These are phyloP conservation scores for Ceratina japonica DNA, from an alignment of 1,140 invertebrate genomes.

Conservation along the genomic window DNA sequence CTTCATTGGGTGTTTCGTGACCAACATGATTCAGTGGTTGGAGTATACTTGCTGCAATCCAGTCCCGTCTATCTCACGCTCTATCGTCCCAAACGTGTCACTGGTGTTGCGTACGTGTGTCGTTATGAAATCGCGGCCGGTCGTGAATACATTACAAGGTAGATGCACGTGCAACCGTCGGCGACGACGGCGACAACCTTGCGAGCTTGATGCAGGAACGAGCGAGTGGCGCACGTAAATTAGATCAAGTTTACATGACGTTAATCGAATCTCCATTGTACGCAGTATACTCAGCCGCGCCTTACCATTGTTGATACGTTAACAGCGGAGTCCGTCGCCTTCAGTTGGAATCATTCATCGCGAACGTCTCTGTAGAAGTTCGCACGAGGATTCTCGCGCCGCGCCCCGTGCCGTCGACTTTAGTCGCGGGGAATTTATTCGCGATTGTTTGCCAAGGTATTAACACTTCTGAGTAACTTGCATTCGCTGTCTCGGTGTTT, in stretches of 20 bases:
- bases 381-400: neutral
- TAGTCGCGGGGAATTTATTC: constrained; percentile 13
- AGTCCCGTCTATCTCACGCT: constrained; percentile 17
- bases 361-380: neutral
- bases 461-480: neutral
- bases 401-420: no score
- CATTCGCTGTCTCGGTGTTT: neutral
- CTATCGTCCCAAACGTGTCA: constrained; percentile 22
- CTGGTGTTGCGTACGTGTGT: constrained; percentile 29
- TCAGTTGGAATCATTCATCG: neutral
- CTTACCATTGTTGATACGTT: no score
- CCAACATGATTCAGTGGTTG: constrained; percentile 41
- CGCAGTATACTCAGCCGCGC: neutral
- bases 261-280: constrained; percentile 43
- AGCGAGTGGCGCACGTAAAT: constrained; percentile 17
- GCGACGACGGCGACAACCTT: neutral
- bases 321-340: neutral
- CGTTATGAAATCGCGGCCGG: constrained; percentile 39
- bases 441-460: constrained; percentile 17
- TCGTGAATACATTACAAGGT: neutral
- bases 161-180: constrained; percentile 4
- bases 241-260: constrained; percentile 50
- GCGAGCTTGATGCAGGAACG: neutral
- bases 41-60: constrained; percentile 17
- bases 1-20: constrained; percentile 42